Evolutionary conservation across 2,113 vertebrate species (phyloP), one percentile per base, ranked within the genome.

Genomic region (Hylia prasina): DNA sequence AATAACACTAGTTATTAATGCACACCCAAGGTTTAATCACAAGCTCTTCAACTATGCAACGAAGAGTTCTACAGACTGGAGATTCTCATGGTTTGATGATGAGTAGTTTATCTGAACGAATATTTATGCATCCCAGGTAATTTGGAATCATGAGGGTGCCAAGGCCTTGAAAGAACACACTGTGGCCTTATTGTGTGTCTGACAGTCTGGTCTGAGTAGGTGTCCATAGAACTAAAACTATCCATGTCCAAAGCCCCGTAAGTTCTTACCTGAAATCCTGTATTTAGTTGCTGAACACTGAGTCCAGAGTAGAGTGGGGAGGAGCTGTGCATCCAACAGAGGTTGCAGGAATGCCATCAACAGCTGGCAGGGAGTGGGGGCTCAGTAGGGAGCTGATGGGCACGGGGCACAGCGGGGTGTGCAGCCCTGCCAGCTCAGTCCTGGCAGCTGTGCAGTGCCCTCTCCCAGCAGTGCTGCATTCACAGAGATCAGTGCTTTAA

Each of bases 401-500:
- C 17, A 6, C 2, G 6, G 56, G 13, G 68, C 51, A 15, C 23
- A 44, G 27, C 19, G 23, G 50, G 10, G 39, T 9, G n/a, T 19
- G 54, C 63, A 42, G 37, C 65, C 35, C 37, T 44, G 40, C 28
- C 23, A 25, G 48, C 58, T 56, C 54, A 0, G 15, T 9, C n/a
- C 51, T 70, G 42, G 30, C 6, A 60, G 37, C 20, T n/a, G 31
- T 3, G 15, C 40, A 8, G n/a, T 11, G 58, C 28, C 54, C 47
- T 10, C 1, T 15, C 21, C 4, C 6, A 7, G 54, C 70, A 9
- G 4, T 2, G 65, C 0, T 6, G 8, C 58, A 19, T 23, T 51
- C 27, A 25, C 15, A 10, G 19, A 21, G 54, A 13, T 6, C 37
- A 45, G 15, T 1, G 16, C 14, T 50, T 17, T 21, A 10, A 11